Percentiles rank a stretch among this genome's conserved stretches.
phyloP scores from a whole-genome alignment of 2,113 vertebrate species.

The Austrofundulus limnaeus region DNA sequence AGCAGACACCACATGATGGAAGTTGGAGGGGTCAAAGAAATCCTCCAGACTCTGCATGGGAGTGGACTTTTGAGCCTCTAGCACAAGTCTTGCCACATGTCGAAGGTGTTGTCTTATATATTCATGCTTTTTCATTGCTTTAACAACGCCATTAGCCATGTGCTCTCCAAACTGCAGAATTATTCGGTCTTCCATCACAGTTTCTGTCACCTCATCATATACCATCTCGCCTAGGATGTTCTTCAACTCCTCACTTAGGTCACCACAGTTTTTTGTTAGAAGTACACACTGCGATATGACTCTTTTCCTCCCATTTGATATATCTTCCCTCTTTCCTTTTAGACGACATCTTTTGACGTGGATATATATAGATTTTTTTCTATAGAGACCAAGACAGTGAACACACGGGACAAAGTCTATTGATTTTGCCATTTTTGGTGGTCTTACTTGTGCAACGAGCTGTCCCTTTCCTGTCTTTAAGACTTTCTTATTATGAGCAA shows the following conservation, averaged over 20 bases:
- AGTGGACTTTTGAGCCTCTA: constrained; percentile 51
- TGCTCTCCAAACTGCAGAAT: constrained; percentile 58
- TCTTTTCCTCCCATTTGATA: not conserved
- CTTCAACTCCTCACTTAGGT: constrained; percentile 38
- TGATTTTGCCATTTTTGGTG: not conserved
- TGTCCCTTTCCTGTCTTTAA: constrained; percentile 47
- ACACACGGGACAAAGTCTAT: constrained; percentile 62
- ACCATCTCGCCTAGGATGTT: constrained; percentile 45
- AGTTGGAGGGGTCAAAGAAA: constrained; percentile 57
- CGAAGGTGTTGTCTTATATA: constrained; percentile 62
- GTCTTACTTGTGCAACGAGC: constrained; percentile 37
- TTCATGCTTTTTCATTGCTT: constrained; percentile 2
- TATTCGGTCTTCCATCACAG: constrained; percentile 40
- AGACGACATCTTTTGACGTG: constrained; percentile 55
- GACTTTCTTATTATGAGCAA: constrained; percentile 57
- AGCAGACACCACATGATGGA: constrained; percentile 54
- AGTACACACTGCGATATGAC: constrained; percentile 30
- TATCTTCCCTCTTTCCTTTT: constrained; percentile 5
- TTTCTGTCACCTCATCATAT: constrained; percentile 48
- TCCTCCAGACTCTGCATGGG: constrained; percentile 57
- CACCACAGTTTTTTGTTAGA: not conserved
- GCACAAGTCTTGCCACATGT: constrained; percentile 55
- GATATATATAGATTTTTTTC: not conserved
- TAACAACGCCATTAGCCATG: not conserved
- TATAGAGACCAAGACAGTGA: constrained; percentile 48